A percentile compares a stretch with the other conserved stretches of the same genome.
Conservation (phyloP, 2,113 vertebrate species). For the Corythornis madagascariensis region DNA sequence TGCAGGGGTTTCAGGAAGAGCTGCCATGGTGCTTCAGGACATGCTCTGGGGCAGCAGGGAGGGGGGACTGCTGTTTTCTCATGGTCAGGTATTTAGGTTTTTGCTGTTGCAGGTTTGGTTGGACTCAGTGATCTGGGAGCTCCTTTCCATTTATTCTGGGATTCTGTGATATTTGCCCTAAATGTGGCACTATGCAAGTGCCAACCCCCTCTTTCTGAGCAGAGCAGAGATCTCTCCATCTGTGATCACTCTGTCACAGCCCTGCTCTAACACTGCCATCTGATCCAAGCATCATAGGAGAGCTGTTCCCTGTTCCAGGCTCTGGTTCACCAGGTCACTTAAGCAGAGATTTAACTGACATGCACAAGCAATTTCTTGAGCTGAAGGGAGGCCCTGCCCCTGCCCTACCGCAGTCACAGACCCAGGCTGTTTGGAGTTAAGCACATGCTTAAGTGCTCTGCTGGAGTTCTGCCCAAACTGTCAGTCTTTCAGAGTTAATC, state of each 20-base stretch:
- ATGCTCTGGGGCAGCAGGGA: too few species aligned
- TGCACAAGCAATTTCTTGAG: not conserved
- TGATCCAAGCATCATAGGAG: accelerated
- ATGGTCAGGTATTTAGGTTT: too few species aligned
- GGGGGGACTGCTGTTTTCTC: too few species aligned
- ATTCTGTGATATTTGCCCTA: not conserved
- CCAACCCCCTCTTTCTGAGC: not conserved
- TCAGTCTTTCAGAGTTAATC: slow-evolving; percentile 49
- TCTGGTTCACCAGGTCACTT: not conserved
- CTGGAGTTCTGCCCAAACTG: slow-evolving; percentile 35
- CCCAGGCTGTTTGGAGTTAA: slow-evolving; percentile 22
- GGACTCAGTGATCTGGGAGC: too few species aligned
- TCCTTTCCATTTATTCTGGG: too few species aligned
- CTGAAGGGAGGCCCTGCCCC: not conserved
- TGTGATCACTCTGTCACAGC: not conserved
- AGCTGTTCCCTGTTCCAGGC: not conserved
- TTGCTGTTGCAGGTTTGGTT: too few species aligned
- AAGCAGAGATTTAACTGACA: not conserved
- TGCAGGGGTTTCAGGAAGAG: too few species aligned
- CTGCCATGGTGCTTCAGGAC: too few species aligned
- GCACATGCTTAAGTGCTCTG: slow-evolving; percentile 25
- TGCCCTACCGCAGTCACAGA: not conserved
- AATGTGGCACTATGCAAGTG: not conserved
- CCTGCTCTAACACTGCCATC: not conserved
- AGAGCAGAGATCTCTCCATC: not conserved